Conservation (phyloP, 2,113 vertebrate genomes). For the Trichomycterus rosablanca region DNA sequence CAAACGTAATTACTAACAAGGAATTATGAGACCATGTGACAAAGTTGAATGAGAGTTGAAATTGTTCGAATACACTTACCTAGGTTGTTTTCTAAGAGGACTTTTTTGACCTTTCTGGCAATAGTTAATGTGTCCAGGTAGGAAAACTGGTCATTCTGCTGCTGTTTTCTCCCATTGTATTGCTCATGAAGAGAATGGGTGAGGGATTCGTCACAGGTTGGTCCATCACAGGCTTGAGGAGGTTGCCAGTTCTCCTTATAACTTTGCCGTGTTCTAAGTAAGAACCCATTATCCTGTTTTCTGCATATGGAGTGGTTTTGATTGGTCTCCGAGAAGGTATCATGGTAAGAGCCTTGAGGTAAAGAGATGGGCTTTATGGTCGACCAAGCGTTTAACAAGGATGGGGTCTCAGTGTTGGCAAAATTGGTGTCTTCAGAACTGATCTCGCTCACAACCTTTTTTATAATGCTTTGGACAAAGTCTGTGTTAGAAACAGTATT, state of each 20-base stretch:
- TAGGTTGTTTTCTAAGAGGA: slow-evolving; percentile 93
- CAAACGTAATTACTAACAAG: too few relatives aligned
- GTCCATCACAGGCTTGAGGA: not conserved
- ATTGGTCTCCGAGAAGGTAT: slow-evolving; percentile 58
- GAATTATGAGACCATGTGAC: too few relatives aligned
- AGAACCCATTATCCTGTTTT: slow-evolving; percentile 73
- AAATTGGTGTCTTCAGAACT: slow-evolving; percentile 82
- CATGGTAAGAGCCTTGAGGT: slow-evolving; percentile 61
- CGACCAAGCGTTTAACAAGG: slow-evolving; percentile 59
- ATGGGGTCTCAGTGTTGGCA: slow-evolving; percentile 80
- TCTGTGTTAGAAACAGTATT: slow-evolving; percentile 80
- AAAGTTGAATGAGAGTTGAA: too few relatives aligned
- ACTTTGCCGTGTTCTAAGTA: too few relatives aligned
- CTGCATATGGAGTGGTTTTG: slow-evolving; percentile 49
- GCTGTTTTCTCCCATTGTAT: slow-evolving; percentile 84
- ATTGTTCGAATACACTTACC: slow-evolving; percentile 80
- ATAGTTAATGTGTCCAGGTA: slow-evolving; percentile 94
- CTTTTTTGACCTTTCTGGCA: slow-evolving; percentile 94
- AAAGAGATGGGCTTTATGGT: slow-evolving; percentile 76
- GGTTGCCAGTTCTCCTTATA: slow-evolving; percentile 15
- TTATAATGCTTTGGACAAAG: slow-evolving; percentile 95
- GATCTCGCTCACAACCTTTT: slow-evolving; percentile 90
- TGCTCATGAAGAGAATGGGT: slow-evolving; percentile 76
- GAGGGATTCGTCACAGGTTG: not conserved
- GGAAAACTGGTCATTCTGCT: slow-evolving; percentile 87